These are phyloP conservation scores for Takifugu flavidus DNA, from an alignment of 2,113 vertebrate genomes.

Conservation along the genomic window DNA sequence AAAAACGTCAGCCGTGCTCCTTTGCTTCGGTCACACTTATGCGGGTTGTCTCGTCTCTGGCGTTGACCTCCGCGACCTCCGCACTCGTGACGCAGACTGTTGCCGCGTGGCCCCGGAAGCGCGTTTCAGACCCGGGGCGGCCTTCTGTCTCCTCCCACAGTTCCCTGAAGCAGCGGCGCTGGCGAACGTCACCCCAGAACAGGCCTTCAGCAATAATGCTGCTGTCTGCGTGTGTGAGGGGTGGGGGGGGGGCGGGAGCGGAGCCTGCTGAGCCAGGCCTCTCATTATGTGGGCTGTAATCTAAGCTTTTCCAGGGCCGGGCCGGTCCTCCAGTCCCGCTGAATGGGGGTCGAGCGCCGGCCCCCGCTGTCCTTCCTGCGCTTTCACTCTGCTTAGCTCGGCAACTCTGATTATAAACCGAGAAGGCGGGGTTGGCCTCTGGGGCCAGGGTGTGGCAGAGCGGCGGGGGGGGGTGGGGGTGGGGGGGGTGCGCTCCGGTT, in stretches of 20 bases:
- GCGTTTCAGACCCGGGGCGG: no score
- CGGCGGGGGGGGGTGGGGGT: constrained; percentile 24
- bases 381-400: constrained; percentile 73
- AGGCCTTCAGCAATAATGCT: constrained; percentile 64
- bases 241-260: constrained; percentile 27
- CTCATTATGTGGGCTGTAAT: constrained; percentile 74
- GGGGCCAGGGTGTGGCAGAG: constrained; percentile 31
- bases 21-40: no score
- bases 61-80: no score
- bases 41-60: no score
- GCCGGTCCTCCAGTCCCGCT: constrained; percentile 54
- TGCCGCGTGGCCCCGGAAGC: no score
- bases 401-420: constrained; percentile 68
- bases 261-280: constrained; percentile 74
- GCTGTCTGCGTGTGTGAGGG: constrained; percentile 17
- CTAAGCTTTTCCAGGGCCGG: constrained; percentile 66
- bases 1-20: constrained; percentile 4
- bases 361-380: constrained; percentile 67
- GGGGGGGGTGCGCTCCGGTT: constrained; percentile 19
- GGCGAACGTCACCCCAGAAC: constrained; percentile 53
- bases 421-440: constrained; percentile 43
- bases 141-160: constrained; percentile 27
- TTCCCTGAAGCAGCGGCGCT: constrained; percentile 61
- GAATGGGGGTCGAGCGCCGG: constrained; percentile 59
- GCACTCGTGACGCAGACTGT: no score